Conservation (phyloP, 1,140 invertebrate genomes). For the Kradibia gibbosae region DNA sequence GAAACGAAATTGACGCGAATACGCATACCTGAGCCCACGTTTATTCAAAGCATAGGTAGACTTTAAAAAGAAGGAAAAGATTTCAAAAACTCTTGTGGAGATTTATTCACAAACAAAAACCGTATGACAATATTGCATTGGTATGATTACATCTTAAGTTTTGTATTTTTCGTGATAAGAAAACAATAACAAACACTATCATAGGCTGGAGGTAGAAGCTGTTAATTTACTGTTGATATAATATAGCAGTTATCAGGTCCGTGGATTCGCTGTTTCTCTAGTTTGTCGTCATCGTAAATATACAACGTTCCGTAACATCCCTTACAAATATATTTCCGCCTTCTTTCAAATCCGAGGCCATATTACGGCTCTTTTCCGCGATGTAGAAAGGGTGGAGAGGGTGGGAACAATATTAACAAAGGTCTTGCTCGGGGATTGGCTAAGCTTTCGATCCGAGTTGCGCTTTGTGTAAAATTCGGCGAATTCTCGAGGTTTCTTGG, state of each 20-base stretch:
- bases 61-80: too few relatives aligned
- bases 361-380: neutral
- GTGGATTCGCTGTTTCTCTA: too few relatives aligned
- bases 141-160: too few relatives aligned
- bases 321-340: neutral
- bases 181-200: neutral
- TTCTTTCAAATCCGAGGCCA: constrained; percentile 4
- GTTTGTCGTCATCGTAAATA: too few relatives aligned
- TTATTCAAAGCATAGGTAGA: too few relatives aligned
- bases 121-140: too few relatives aligned
- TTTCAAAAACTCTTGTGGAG: too few relatives aligned
- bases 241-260: neutral
- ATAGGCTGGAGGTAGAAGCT: neutral
- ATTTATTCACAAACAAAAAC: too few relatives aligned
- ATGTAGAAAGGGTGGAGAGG: neutral
- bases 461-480: neutral
- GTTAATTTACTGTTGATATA: too few relatives aligned
- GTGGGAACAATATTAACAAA: neutral
- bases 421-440: neutral
- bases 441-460: constrained; percentile 13
- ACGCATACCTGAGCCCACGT: too few relatives aligned
- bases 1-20: neutral
- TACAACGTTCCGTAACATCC: too few relatives aligned
- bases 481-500: constrained; percentile 7
- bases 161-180: neutral